Percentiles rank a stretch among this genome's conserved stretches.
These are phyloP conservation scores for Mesocricetus auratus DNA, from an alignment of 2,113 vertebrate species.

Conservation along the genomic window DNA sequence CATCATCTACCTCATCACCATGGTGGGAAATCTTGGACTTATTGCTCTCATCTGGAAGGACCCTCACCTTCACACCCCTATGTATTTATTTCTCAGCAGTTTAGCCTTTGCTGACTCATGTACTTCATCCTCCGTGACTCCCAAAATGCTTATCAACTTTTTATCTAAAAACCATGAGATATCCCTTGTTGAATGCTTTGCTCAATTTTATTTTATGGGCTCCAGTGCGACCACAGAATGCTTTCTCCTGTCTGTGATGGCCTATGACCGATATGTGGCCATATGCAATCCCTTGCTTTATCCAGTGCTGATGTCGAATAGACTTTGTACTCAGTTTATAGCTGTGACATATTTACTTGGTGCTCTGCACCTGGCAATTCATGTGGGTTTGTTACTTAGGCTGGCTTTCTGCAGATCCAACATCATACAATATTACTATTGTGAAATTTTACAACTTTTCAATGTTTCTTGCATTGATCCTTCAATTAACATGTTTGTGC, in stretches of 20 bases:
- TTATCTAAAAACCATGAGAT: slow-evolving; percentile 14
- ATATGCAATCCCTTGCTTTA: slow-evolving; percentile 66
- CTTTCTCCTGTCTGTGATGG: slow-evolving; percentile 70
- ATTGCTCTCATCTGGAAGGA: slow-evolving; percentile 20
- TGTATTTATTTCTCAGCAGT: slow-evolving; percentile 49
- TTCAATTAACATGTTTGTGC: slow-evolving; percentile 44
- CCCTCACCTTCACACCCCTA: slow-evolving; percentile 1
- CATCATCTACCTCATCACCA: slow-evolving; percentile 23
- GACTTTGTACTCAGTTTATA: slow-evolving; percentile 30
- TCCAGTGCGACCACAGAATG: slow-evolving; percentile 70
- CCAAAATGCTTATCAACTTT: slow-evolving; percentile 53
- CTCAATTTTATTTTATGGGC: slow-evolving; percentile 60
- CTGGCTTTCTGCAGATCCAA: slow-evolving; percentile 61
- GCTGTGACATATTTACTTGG: slow-evolving; percentile 32
- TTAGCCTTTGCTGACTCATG: slow-evolving; percentile 57
- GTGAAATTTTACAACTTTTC: slow-evolving; percentile 74
- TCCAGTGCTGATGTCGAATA: slow-evolving; percentile 57
- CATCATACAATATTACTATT: slow-evolving; percentile 68
- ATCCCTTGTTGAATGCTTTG: not conserved
- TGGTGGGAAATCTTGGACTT: not conserved
- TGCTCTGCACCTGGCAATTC: slow-evolving; percentile 54
- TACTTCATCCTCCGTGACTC: slow-evolving; percentile 50
- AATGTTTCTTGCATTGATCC: slow-evolving; percentile 71
- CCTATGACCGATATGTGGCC: slow-evolving; percentile 48
- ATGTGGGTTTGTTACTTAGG: slow-evolving; percentile 61